Base-by-base conservation (phyloP, 2,888 invertebrate genomes). In the Leptinotarsa tumamoca region DNA sequence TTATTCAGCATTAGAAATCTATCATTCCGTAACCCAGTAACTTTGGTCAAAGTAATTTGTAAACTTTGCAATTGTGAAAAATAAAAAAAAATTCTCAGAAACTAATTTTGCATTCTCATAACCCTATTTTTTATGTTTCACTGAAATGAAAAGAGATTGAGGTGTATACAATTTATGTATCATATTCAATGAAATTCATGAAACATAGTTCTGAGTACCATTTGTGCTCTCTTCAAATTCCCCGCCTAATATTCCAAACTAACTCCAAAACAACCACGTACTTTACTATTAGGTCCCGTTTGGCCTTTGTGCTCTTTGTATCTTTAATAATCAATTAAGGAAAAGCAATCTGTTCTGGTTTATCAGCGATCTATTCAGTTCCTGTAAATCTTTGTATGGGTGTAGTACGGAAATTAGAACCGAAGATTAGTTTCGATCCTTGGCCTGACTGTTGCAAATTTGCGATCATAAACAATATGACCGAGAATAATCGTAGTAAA, bases 321-420 rank as follows among this genome's bases (percentile, higher is more conserved):
- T 79, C 79, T 82, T 80, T 78, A 80, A 82, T 81, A 81, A 81
- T 82, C 83, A 83, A 81, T 83, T 82, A 79, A 76, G 77, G 75
- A 74, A 50, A 71, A 75, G 63, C 63, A 63, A 63, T 63, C 27
- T 63, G 63, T 63, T 63, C 43, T 10, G 76, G 79, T 80, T 82
- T 81, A 83, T 81, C 83, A 79, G 69, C 68, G 69, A 79, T 79
- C 81, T 79, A 79, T 81, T 83, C 80, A 80, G 76, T 79, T 77
- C 71, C 77, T 77, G 79, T 81, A 80, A 81, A 82, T 83, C 83
- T 80, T 79, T 76, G 72, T 68, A 54, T 52, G 54, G 52, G 51
- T 68, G 23, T 33, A 33, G 63, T 63, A 52, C 27, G 51, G 68
- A 27, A 51, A 51, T 50, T 54, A n/a, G 54, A 52, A 27, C 68